Conservation (phyloP, 2,888 invertebrate species). For the Lutraria lutraria region DNA sequence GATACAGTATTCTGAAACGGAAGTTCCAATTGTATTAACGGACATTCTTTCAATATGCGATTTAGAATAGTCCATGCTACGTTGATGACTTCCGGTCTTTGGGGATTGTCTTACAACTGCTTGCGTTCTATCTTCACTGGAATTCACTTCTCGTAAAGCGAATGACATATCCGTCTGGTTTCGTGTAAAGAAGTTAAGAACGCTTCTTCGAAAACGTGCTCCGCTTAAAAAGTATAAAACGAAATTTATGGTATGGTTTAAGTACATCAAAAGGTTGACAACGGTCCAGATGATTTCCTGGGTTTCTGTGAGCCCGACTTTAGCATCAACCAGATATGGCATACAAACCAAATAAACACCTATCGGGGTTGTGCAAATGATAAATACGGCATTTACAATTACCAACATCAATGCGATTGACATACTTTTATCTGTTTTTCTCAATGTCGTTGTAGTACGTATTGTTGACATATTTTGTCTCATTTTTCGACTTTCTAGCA, state of each 20-base stretch:
- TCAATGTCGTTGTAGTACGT: neutral
- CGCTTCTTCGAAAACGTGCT: constrained; percentile 48
- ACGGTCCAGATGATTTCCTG: constrained; percentile 57
- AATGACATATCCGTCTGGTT: neutral
- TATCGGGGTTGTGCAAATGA: constrained; percentile 62
- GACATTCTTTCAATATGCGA: neutral
- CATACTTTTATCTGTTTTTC: constrained; percentile 21
- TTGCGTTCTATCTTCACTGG: neutral
- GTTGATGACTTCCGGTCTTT: neutral
- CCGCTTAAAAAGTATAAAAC: constrained; percentile 62
- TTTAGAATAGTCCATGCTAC: neutral
- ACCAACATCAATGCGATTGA: constrained; percentile 63
- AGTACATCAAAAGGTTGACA: constrained; percentile 59
- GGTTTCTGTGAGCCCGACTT: constrained; percentile 39
- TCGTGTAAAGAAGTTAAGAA: constrained; percentile 29
- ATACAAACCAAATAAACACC: constrained; percentile 56
- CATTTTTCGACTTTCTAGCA: constrained; percentile 30
- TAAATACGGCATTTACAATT: constrained; percentile 60
- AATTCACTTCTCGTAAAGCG: neutral
- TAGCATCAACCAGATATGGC: constrained; percentile 48
- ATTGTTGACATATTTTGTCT: constrained; percentile 16
- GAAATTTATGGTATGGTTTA: constrained; percentile 62
- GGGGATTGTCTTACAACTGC: neutral
- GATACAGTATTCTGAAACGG: neutral
- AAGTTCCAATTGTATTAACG: neutral